Evolutionary conservation across 2,888 invertebrate species (phyloP).

Genomic region (Drosophila meridiana): DNA sequence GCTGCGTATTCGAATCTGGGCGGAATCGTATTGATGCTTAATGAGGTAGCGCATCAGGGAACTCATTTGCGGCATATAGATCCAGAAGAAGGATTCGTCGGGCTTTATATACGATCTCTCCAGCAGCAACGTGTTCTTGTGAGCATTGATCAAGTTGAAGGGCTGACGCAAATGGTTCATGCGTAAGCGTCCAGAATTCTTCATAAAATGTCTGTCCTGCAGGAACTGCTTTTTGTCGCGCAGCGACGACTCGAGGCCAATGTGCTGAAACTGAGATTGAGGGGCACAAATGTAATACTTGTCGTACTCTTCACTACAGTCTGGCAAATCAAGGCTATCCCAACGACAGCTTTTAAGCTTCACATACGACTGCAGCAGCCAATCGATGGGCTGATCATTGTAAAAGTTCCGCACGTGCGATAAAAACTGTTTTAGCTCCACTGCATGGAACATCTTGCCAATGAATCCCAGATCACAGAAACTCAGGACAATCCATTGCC

Average conservation of each 20-base stretch:
- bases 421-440: slow-evolving; percentile 38
- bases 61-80: slow-evolving; percentile 56
- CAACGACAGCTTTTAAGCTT: slow-evolving; percentile 47
- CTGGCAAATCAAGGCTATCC: slow-evolving; percentile 13
- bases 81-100: slow-evolving; percentile 61
- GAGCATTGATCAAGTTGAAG: slow-evolving; percentile 33
- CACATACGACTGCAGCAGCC: slow-evolving; percentile 56
- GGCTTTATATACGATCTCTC: neutral
- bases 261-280: slow-evolving; percentile 58
- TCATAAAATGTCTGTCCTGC: slow-evolving; percentile 15
- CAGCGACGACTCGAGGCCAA: slow-evolving; percentile 47
- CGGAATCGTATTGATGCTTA: slow-evolving; percentile 4
- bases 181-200: slow-evolving; percentile 4
- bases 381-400: slow-evolving; percentile 62
- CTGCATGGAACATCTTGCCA: slow-evolving; percentile 54
- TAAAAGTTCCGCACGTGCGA: slow-evolving; percentile 41
- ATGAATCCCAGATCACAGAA: slow-evolving; percentile 54
- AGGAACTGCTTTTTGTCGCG: slow-evolving; percentile 26
- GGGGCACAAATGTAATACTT: slow-evolving; percentile 20
- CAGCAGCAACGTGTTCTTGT: neutral
- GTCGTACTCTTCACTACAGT: slow-evolving; percentile 24
- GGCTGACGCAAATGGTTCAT: slow-evolving; percentile 54
- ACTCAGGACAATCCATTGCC: slow-evolving; percentile 51
- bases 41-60: slow-evolving; percentile 27
- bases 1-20: slow-evolving; percentile 28